Evolutionary conservation across 2,888 invertebrate genomes (phyloP), one percentile per base, ranked within the genome.

Genomic region (Pardosa pseudoannulata): DNA sequence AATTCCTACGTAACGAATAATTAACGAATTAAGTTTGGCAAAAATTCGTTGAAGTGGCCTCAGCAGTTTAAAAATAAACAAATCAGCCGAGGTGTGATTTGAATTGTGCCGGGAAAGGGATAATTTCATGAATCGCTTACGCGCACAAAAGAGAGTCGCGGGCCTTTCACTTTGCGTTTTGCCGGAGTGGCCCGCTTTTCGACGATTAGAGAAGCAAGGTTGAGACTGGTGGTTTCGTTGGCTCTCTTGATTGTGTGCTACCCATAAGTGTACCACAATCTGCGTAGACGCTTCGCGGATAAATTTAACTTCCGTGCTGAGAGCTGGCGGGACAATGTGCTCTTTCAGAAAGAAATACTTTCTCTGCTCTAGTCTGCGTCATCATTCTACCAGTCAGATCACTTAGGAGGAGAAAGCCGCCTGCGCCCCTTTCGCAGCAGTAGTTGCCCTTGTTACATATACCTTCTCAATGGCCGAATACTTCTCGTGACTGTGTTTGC

Each of bases 281-380:
- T 82, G 70, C 64, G 82, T 82, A 82, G 82, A 82, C 75, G 71
- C 75, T 75, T 46, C 9, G 39, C 68, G 83, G 83, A 85, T 85
- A 85, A 85, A 85, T 85, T 85, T 85, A 85, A 85, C 83, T 83
- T 76, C 71, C 72, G 67, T 71, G 80, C 80, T 73, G 72, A 79
- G 79, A 79, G 71, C 41, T 65, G 23, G 73, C 31, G 72, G 78
- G 72, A 83, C 83, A 85, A 85, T 78, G 83, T 85, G 78, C 68
- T 85, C 83, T 85, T 85, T 85, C 67, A 83, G 71, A 76, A 64
- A 29, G 75, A 76, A 83, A 72, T 71, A 72, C 79, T 71, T 70
- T 50, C 71, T 64, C 36, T 64, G 65, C 76, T 76, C 76, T 76
- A 76, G 76, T 75, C 82, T 83, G 82, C 82, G 82, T 83, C 82